phyloP scores from a whole-genome alignment of 1,140 invertebrate species.

The Mycetomoellerius zeteki region DNA sequence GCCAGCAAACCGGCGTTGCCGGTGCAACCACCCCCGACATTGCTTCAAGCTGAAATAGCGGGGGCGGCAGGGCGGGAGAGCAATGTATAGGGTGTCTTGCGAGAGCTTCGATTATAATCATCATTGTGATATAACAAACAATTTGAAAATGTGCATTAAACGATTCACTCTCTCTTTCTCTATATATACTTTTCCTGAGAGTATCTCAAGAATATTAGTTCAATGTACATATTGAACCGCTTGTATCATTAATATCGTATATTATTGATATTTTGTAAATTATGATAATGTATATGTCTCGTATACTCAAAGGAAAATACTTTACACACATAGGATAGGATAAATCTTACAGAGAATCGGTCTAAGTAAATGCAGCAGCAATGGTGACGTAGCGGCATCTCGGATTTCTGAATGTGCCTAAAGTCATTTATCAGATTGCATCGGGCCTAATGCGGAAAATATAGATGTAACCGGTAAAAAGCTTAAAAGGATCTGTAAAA shows the following conservation, averaged over 20 bases:
- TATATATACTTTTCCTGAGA: neutral
- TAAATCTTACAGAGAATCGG: slow-evolving; percentile 16
- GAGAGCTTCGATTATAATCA: slow-evolving; percentile 6
- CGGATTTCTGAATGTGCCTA: slow-evolving; percentile 9
- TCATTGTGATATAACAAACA: neutral
- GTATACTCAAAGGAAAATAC: neutral
- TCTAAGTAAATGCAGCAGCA: slow-evolving; percentile 8
- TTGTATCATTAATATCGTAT: neutral
- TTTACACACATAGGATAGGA: neutral
- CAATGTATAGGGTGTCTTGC: slow-evolving; percentile 67
- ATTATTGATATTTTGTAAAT: neutral
- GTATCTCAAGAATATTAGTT: neutral
- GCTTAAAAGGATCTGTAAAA: slow-evolving; percentile 37
- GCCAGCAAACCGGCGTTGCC: slow-evolving; percentile 71
- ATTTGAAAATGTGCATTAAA: slow-evolving; percentile 1
- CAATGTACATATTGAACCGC: neutral
- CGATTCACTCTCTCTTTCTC: neutral
- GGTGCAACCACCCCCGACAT: slow-evolving; percentile 75
- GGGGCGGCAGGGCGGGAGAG: slow-evolving; percentile 66
- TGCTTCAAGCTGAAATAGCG: slow-evolving; percentile 64
- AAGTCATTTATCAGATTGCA: slow-evolving; percentile 57
- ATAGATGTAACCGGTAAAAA: slow-evolving; percentile 27
- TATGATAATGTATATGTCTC: neutral
- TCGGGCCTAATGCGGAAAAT: slow-evolving; percentile 33
- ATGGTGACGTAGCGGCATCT: slow-evolving; percentile 21